Base-by-base conservation (phyloP, 2,888 invertebrate genomes). In the Callyntrura sp. region DNA sequence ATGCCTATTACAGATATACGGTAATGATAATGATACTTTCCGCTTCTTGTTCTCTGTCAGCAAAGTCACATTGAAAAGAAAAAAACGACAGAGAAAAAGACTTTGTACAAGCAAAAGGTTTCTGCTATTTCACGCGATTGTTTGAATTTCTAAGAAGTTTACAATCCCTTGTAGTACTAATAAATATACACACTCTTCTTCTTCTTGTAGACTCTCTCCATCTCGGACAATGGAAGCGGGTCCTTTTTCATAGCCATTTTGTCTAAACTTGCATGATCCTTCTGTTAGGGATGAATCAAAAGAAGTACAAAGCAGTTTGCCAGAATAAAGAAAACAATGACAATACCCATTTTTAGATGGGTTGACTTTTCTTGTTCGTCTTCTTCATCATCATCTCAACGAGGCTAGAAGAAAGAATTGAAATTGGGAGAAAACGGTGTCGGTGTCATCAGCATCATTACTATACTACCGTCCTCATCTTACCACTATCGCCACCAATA, bases 61-160 rank as follows among this genome's bases (percentile, higher is more conserved):
- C 57, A 14, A 45, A 23, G 43, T 9, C 35, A 35, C 35, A 2
- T 4, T 4, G 3, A 2, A 35, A 35, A 35, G n/a, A n/a, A 5
- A 43, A 45, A 81, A 57, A 35, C 28, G 20, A 55, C 55, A 25
- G 55, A 70, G 17, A 51, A n/a, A 14, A n/a, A 51, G 9, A 51
- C 12, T 51, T 2, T 17, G 23, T 5, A 62, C n/a, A 62, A 11
- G 17, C n/a, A 11, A 14, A 23, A 65, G 14, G 81, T 79, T 81
- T 81, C 81, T 70, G 43, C 73, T 45, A 88, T 73, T 82, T 81
- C 28, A 73, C 43, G 43, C 73, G 84, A 89, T 89, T 89, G 85
- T 85, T 85, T 85, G 85, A 28, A 78, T 89, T 89, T 85, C 84
- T 85, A 68, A 84, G 89, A 89, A 89, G 89, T 79, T 85, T 84